Conservation (phyloP, 1,140 invertebrate species). For the Aethina tumida region DNA sequence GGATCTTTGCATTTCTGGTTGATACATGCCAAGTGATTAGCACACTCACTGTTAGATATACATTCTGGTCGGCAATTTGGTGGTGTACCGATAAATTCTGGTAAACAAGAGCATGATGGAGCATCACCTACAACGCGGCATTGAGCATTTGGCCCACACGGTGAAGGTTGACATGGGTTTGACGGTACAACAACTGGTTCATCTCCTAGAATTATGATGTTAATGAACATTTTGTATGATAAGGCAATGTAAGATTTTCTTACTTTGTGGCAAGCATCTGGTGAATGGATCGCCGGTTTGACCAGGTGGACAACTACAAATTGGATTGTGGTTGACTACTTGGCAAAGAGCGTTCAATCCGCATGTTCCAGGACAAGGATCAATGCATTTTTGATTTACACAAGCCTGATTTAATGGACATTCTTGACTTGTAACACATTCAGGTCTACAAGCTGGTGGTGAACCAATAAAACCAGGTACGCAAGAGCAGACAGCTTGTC, state of each 20-base stretch:
- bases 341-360: slow-evolving; percentile 50
- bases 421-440: slow-evolving; percentile 52
- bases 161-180: slow-evolving; percentile 46
- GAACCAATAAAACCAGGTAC: slow-evolving; percentile 49
- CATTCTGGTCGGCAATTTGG: slow-evolving; percentile 67
- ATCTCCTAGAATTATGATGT: slow-evolving; percentile 19
- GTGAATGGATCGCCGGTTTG: slow-evolving; percentile 53
- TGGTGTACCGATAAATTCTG: slow-evolving; percentile 62
- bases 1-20: slow-evolving; percentile 55
- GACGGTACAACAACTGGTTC: slow-evolving; percentile 27
- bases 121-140: slow-evolving; percentile 41
- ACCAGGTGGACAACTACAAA: slow-evolving; percentile 48
- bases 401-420: slow-evolving; percentile 51
- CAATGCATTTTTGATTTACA: slow-evolving; percentile 50
- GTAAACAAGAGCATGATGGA: slow-evolving; percentile 54
- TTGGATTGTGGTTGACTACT: slow-evolving; percentile 52
- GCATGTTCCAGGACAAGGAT: slow-evolving; percentile 55
- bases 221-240: slow-evolving; percentile 1
- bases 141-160: slow-evolving; percentile 43
- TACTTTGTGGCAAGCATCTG: slow-evolving; percentile 42
- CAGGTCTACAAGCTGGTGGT: slow-evolving; percentile 52
- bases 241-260: slow-evolving; percentile 14
- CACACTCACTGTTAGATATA: slow-evolving; percentile 55
- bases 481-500: slow-evolving; percentile 51
- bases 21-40: slow-evolving; percentile 48